These are phyloP conservation scores for Austrofundulus limnaeus DNA, from an alignment of 2,113 vertebrate genomes.

Conservation along the genomic window DNA sequence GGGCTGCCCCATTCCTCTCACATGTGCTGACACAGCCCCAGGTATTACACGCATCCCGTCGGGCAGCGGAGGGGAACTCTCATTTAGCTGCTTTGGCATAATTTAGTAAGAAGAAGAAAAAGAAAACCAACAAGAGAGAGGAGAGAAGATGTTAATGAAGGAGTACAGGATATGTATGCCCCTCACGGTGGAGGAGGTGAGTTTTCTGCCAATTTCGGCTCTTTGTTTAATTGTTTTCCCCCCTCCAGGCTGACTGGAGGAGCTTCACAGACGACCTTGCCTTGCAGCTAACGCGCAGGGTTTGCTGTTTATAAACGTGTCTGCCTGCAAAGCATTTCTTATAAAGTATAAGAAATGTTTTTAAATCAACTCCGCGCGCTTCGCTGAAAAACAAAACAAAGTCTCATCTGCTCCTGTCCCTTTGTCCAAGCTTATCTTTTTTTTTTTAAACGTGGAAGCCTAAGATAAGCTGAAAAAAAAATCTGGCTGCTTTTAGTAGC, in stretches of 20 bases:
- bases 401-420: background rate
- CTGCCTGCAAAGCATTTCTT: background rate
- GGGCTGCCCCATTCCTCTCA: conserved; percentile 7
- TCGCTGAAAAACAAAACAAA: background rate
- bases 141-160: conserved; percentile 90
- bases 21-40: conserved; percentile 59
- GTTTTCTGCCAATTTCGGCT: conserved; percentile 37
- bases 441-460: background rate
- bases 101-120: conserved; percentile 15
- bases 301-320: conserved; percentile 22
- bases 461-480: background rate
- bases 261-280: background rate
- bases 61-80: conserved; percentile 42
- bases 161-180: conserved; percentile 99
- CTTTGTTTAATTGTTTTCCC: conserved; percentile 4
- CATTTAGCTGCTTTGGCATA: conserved; percentile 40
- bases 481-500: too few species aligned
- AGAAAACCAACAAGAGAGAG: background rate
- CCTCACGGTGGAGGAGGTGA: conserved; percentile 95
- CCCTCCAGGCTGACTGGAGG: background rate
- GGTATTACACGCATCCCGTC: conserved; percentile 44
- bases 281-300: background rate
- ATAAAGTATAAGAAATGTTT: background rate
- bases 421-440: too few species aligned
- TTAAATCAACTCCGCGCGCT: conserved; percentile 10